Evolutionary conservation across 2,797 vertebrate species (phyloP).

Genomic region (Dendrocincla fuliginosa): DNA sequence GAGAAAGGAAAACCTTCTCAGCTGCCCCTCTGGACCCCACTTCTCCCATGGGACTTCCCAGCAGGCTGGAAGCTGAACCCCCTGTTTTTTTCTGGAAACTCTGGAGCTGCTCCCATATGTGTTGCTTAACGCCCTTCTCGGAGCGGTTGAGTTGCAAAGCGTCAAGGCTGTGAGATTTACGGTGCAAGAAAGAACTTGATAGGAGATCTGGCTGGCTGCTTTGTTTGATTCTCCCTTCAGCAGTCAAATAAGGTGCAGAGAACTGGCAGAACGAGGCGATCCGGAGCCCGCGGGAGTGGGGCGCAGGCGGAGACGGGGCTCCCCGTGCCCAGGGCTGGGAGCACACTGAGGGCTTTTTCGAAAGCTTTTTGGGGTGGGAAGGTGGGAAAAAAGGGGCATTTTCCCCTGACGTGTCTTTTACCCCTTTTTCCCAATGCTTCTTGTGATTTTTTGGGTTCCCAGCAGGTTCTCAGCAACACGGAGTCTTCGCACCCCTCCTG

Average conservation of each 20-base stretch:
- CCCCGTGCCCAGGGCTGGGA: not conserved
- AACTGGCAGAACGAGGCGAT: conserved; percentile 73
- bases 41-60: not conserved
- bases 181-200: conserved; percentile 76
- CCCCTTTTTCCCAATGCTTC: not conserved
- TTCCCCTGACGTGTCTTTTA: not conserved
- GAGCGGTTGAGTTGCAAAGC: conserved; percentile 29
- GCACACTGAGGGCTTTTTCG: not conserved
- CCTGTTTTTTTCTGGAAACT: not conserved
- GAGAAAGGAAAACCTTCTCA: not conserved
- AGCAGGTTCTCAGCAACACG: not conserved
- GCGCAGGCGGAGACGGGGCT: conserved; percentile 22
- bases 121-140: conserved; percentile 51
- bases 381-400: not conserved
- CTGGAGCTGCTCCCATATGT: not conserved
- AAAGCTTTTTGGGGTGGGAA: not conserved
- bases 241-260: conserved; percentile 75
- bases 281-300: conserved; percentile 45
- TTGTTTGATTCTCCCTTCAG: conserved; percentile 67
- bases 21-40: not conserved
- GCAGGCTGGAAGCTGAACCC: not conserved
- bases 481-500: not conserved
- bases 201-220: conserved; percentile 62
- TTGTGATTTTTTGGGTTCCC: not conserved
- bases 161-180: conserved; percentile 51